These are phyloP conservation scores for Atta texana DNA, from an alignment of 1,140 invertebrate genomes.

Conservation along the genomic window DNA sequence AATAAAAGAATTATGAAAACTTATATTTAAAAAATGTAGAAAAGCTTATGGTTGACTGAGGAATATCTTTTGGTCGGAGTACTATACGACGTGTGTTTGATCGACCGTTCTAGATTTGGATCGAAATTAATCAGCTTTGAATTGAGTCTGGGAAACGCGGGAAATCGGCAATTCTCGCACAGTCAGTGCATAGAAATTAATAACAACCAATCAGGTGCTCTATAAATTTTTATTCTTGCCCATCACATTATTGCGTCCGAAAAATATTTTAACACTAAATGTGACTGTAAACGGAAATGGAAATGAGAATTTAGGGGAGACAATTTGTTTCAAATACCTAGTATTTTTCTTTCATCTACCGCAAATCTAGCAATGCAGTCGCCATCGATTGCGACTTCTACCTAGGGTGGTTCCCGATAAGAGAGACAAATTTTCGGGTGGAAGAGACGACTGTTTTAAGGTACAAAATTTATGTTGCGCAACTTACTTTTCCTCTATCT, in stretches of 20 bases:
- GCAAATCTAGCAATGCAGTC: background rate
- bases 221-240: conserved; percentile 10
- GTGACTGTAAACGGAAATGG: background rate
- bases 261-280: background rate
- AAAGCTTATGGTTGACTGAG: conserved; percentile 81
- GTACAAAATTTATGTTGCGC: background rate
- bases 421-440: background rate
- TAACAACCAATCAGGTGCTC: conserved; percentile 36
- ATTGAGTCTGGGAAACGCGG: conserved; percentile 83
- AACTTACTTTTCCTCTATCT: background rate
- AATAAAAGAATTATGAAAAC: background rate
- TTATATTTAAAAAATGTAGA: conserved; percentile 69
- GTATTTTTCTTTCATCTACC: background rate
- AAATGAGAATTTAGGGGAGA: background rate
- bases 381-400: conserved; percentile 1
- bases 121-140: conserved; percentile 82
- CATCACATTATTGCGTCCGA: background rate
- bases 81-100: conserved; percentile 82
- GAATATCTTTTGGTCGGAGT: conserved; percentile 82
- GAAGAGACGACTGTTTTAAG: background rate
- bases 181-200: conserved; percentile 69
- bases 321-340: background rate
- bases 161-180: conserved; percentile 78
- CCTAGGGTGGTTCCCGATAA: background rate
- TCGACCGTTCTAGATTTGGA: conserved; percentile 81